Base-by-base conservation (phyloP, 2,888 invertebrate genomes). In the Minunthozetes semirufus region DNA sequence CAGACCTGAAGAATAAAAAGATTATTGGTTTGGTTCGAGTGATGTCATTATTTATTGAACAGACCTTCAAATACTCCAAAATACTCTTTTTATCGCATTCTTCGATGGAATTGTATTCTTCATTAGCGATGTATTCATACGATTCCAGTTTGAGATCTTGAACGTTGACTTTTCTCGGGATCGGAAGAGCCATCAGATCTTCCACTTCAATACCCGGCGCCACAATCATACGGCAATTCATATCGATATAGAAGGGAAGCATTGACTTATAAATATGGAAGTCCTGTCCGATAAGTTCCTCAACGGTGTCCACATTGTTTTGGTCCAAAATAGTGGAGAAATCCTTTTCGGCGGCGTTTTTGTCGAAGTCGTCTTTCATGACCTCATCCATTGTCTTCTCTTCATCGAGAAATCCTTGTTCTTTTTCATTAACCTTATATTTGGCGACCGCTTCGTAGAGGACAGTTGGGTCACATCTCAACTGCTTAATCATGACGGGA, bases 391-490 rank as follows among this genome's bases (percentile, higher is more conserved):
- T 13, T 0, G 56, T 25, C 8, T 22, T 25, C 25, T 56, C 56
- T 11, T 56, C 56, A 15, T 56, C 25, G 9, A 56, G n/a, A n/a
- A n/a, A n/a, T n/a, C n/a, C n/a, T n/a, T n/a, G n/a, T n/a, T n/a
- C n/a, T 15, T 56, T 25, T 25, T 56, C 56, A 2, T 25, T 13
- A 8, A 56, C 56, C 25, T 25, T 56, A 56, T 56, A 9, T 2
- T 2, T 9, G 9, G 17, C 63, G 9, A 63, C 25, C n/a, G 56
- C 72, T 5, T 72, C 61, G 33, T 53, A 72, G 25, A 72, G 29
- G 17, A 72, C 56, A 3, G 66, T 72, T 0, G 72, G 72, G 56
- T 72, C 72, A 56, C 56, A 59, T 61, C 53, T 66, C 15, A 72
- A 13, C 13, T 25, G 53, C 17, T 13, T 50, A 22, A 72, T 53